Percentiles rank a stretch among this genome's conserved stretches.
Conservation (phyloP, 2,888 invertebrate species). For the Strigamia transsilvanica region DNA sequence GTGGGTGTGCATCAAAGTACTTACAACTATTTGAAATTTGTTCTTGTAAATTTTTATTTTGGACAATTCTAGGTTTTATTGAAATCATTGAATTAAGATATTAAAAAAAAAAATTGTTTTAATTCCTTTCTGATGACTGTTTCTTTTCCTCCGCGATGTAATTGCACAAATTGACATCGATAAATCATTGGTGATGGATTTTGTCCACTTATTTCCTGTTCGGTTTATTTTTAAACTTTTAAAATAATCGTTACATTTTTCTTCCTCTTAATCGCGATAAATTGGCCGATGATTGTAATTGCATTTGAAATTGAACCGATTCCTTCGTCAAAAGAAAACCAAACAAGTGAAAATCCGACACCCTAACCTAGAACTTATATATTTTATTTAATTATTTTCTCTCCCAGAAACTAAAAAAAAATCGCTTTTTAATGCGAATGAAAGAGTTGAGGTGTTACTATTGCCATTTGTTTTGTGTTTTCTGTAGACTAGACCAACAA, state of each 20-base stretch:
- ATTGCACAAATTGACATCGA: background rate
- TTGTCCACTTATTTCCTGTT: background rate
- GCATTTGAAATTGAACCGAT: background rate
- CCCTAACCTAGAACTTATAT: too few species aligned
- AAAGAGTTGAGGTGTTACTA: too few species aligned
- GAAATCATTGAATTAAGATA: constrained; percentile 14
- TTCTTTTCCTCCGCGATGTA: constrained; percentile 1
- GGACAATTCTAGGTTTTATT: constrained; percentile 10
- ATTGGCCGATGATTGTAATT: too few species aligned
- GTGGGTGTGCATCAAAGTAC: constrained; percentile 16
- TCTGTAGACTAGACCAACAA: background rate
- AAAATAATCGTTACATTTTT: background rate
- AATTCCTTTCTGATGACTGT: background rate
- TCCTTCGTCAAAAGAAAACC: too few species aligned
- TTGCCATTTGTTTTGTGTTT: too few species aligned
- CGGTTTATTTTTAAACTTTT: background rate
- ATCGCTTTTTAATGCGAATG: too few species aligned
- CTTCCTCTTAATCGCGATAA: too few species aligned
- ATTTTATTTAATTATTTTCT: too few species aligned
- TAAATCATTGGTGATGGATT: background rate
- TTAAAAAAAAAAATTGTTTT: constrained; percentile 18
- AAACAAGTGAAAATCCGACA: too few species aligned
- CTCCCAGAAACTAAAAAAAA: too few species aligned
- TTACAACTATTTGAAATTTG: constrained; percentile 4
- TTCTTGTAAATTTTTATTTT: constrained; percentile 24